These are phyloP conservation scores for Orthonyx spaldingii DNA, from an alignment of 2,113 vertebrate species.

Conservation along the genomic window DNA sequence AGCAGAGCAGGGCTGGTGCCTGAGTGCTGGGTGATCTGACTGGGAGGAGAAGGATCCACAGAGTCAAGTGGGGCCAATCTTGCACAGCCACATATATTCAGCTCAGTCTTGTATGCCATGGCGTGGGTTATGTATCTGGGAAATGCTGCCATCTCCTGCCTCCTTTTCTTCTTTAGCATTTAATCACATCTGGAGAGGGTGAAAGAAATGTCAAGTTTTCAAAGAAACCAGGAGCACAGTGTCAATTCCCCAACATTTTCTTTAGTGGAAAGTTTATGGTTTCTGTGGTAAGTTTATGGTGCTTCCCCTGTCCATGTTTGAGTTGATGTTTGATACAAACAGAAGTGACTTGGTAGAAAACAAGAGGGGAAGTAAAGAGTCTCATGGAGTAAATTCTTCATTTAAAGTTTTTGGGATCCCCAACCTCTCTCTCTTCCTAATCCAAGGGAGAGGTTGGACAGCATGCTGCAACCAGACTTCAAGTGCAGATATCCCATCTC, in stretches of 20 bases:
- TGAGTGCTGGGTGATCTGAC: background rate
- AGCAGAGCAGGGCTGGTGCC: background rate
- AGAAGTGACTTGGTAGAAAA: background rate
- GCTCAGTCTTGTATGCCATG: background rate
- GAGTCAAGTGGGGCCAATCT: background rate
- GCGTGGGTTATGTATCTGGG: background rate
- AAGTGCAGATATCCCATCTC: background rate
- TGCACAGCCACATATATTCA: rapidly evolving
- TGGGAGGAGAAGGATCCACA: background rate
- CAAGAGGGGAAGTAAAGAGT: background rate
- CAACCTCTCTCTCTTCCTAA: background rate
- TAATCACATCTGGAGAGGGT: background rate
- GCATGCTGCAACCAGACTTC: background rate
- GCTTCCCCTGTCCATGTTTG: rapidly evolving
- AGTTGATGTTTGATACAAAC: background rate
- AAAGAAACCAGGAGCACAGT: background rate
- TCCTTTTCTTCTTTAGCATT: background rate
- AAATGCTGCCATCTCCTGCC: background rate
- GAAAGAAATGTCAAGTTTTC: background rate
- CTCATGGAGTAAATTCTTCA: background rate
- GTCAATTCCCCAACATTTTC: background rate
- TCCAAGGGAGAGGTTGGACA: background rate
- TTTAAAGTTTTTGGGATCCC: background rate
- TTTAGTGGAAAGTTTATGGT: background rate
- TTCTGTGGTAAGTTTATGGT: rapidly evolving